Evolutionary conservation across 2,113 vertebrate genomes (phyloP).

Genomic region (Nyctereutes procyonoides): DNA sequence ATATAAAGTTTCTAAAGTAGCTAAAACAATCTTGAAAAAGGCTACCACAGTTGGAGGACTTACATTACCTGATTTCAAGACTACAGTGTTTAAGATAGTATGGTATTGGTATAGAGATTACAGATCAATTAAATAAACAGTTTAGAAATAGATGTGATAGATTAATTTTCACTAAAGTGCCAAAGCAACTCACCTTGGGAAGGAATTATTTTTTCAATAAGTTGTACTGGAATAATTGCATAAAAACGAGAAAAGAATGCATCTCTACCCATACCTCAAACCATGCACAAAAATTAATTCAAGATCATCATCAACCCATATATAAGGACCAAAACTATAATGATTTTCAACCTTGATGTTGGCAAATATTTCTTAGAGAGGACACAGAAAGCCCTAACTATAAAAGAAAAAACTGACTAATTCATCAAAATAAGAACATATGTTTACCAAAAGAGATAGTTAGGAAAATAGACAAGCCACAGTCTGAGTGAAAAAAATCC

Average conservation of each 20-base stretch:
- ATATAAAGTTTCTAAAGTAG: not conserved
- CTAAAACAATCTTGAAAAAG: not conserved
- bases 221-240: not conserved
- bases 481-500: not conserved
- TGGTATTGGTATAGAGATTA: not conserved
- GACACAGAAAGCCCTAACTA: not conserved
- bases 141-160: not conserved
- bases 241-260: not conserved
- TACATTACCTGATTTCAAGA: not conserved
- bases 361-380: not conserved
- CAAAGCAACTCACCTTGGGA: not conserved
- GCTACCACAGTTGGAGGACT: not conserved
- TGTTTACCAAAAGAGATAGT: not conserved
- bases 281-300: not conserved
- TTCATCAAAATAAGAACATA: not conserved
- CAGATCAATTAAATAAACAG: not conserved
- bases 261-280: not conserved
- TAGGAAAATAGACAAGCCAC: not conserved
- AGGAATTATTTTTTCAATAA: constrained; percentile 1
- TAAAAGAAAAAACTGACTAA: not conserved
- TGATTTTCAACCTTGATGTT: constrained; percentile 25
- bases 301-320: not conserved
- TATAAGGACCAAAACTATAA: not conserved
- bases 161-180: not conserved
- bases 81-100: accelerated